A percentile compares a stretch with the other conserved stretches of the same genome.
These are phyloP conservation scores for Biston stratarius DNA, from an alignment of 2,888 invertebrate genomes.

Conservation along the genomic window DNA sequence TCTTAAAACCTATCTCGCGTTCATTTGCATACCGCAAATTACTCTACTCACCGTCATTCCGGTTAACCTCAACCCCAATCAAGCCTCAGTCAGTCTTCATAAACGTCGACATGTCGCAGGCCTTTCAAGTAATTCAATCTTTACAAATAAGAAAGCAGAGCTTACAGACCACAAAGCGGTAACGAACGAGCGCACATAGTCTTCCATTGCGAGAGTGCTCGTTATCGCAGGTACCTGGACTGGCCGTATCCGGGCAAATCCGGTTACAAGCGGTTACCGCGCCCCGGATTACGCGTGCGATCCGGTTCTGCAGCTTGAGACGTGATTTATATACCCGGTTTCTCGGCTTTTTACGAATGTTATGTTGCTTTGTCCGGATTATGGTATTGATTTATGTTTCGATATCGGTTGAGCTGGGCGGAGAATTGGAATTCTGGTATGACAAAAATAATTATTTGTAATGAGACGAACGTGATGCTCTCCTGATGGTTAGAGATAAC, in stretches of 20 bases:
- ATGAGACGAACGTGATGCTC: no score
- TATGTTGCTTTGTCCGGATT: constrained; percentile 29
- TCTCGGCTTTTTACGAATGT: constrained; percentile 50
- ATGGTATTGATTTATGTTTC: constrained; percentile 32
- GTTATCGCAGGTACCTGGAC: constrained; percentile 82
- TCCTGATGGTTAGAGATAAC: no score
- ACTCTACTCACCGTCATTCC: constrained; percentile 7
- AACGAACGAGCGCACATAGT: constrained; percentile 24
- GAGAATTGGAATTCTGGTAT: constrained; percentile 7
- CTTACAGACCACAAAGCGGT: constrained; percentile 38
- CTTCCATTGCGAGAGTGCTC: constrained; percentile 51
- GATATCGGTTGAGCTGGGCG: constrained; percentile 4
- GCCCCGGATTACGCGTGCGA: constrained; percentile 76
- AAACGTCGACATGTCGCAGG: constrained; percentile 7
- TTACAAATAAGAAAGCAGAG: constrained; percentile 28
- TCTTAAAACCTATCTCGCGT: neutral
- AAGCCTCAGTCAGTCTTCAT: constrained; percentile 1
- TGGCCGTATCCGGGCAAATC: constrained; percentile 68
- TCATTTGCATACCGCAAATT: constrained; percentile 16
- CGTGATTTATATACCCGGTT: constrained; percentile 74
- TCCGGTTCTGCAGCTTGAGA: constrained; percentile 76
- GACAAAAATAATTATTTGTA: neutral
- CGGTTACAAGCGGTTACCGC: constrained; percentile 76
- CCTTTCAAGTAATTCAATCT: constrained; percentile 33
- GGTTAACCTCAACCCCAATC: constrained; percentile 9